These are phyloP conservation scores for Rhagophthalmus giganteus DNA, from an alignment of 2,888 invertebrate genomes.

Conservation along the genomic window DNA sequence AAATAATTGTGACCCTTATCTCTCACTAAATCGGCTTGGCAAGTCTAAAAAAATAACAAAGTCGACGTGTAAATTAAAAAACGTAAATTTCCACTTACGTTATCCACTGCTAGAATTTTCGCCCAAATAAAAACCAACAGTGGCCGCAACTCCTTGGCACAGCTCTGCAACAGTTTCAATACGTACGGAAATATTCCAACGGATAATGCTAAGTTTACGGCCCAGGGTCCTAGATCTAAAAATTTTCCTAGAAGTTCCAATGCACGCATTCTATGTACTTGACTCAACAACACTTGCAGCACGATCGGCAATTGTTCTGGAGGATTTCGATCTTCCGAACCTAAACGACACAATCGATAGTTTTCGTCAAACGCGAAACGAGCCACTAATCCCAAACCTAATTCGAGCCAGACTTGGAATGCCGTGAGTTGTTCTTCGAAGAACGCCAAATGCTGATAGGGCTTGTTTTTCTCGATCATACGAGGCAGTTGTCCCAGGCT, in stretches of 20 bases:
- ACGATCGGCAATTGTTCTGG: conserved; percentile 98
- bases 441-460: conserved; percentile 82
- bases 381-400: too few relatives aligned
- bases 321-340: conserved; percentile 74
- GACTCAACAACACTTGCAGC: conserved; percentile 77
- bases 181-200: conserved; percentile 99
- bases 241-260: conserved; percentile 91
- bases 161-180: conserved; percentile 92
- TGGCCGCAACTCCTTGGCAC: conserved; percentile 87
- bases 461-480: conserved; percentile 65
- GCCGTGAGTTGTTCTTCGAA: conserved; percentile 98
- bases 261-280: conserved; percentile 90
- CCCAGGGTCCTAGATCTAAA: conserved; percentile 94
- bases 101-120: conserved; percentile 95
- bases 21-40: conserved; percentile 92
- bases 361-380: too few relatives aligned
- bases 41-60: conserved; percentile 67
- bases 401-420: conserved; percentile 91
- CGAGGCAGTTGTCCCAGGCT: conserved; percentile 88
- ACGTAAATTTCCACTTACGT: conserved; percentile 62
- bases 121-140: conserved; percentile 98
- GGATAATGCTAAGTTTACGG: conserved; percentile 91
- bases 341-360: too few relatives aligned
- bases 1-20: conserved; percentile 96
- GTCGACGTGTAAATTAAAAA: background rate